Percentiles rank a stretch among this genome's conserved stretches.
Evolutionary conservation across 2,113 vertebrate genomes (phyloP).

Genomic region (Pantherophis guttatus): DNA sequence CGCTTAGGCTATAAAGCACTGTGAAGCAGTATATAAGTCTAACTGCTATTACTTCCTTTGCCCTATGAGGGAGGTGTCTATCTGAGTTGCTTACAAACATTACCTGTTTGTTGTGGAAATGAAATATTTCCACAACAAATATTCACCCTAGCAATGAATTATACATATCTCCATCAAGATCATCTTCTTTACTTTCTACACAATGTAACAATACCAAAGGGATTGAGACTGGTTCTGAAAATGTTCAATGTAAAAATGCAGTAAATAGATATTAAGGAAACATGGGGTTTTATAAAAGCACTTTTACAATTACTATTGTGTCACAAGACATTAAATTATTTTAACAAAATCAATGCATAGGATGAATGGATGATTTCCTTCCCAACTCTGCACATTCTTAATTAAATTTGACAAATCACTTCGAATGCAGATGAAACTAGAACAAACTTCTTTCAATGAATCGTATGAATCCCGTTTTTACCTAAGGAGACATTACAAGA

Average conservation of each 20-base stretch:
- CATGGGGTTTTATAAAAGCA: conserved; percentile 16
- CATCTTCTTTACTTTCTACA: neutral
- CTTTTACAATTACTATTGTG: conserved; percentile 13
- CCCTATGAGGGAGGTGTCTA: neutral
- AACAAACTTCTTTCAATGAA: conserved; percentile 32
- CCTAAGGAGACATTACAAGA: conserved; percentile 8
- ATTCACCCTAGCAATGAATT: neutral
- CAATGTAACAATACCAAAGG: neutral
- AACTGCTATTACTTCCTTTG: neutral
- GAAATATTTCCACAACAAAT: neutral
- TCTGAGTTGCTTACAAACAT: neutral
- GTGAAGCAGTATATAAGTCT: neutral
- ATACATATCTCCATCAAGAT: neutral
- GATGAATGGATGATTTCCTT: conserved; percentile 19
- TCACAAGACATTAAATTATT: conserved; percentile 42
- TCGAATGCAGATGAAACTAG: conserved; percentile 39
- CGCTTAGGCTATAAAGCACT: neutral
- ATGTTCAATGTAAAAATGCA: neutral
- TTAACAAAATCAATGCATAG: conserved; percentile 39
- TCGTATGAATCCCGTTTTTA: conserved; percentile 33
- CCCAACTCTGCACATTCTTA: conserved; percentile 18
- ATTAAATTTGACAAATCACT: conserved; percentile 49
- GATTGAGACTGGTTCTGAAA: neutral
- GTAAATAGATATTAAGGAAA: neutral
- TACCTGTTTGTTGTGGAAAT: neutral